Base-by-base conservation (phyloP, 1,140 invertebrate genomes). In the Cotesia vestalis region DNA sequence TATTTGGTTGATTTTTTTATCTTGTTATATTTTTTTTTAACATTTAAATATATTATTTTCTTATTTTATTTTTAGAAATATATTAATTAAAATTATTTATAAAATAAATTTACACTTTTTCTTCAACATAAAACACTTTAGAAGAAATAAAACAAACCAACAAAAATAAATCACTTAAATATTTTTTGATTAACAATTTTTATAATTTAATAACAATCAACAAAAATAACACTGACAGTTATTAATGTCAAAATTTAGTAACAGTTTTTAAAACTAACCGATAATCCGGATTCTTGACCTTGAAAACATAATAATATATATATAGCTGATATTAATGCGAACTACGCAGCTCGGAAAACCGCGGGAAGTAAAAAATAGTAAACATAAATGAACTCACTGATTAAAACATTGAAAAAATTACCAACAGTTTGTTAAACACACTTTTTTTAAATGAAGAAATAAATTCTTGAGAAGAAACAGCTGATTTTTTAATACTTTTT, bases 221-320 rank as follows among this genome's bases (percentile, higher is more conserved):
- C 20, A 57, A 6, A 17, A 20, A 57, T 55, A 57, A 57, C 4
- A 57, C 53, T 59, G 57, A 59, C 57, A 59, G 57, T 59, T 59
- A 9, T 27, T 27, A 20, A 27, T 57, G 14, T 57, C 3, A 66
- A 68, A 9, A 55, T 57, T 57, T 34, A 53, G 8, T 36, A 57
- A 36, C 35, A n/a, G 38, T 20, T 20, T 62, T 52, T 40, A 27
- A n/a, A 20, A 35, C 17, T 69, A 40, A 14, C 20, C 27, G 59
- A 38, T 40, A 17, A 69, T 69, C 40, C 40, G 59, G 59, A 69
- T 51, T 69, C 68, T 69, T 69, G 68, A 69, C 68, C 68, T 69
- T 69, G 68, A 62, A 57, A 69, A 69, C 20, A 59, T 57, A 61
- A 51, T 59, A 68, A 57, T 35, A 69, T 2, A 69, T 62, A 69